These are phyloP conservation scores for Peromyscus californicus DNA, from an alignment of 2,113 vertebrate genomes.

Conservation along the genomic window DNA sequence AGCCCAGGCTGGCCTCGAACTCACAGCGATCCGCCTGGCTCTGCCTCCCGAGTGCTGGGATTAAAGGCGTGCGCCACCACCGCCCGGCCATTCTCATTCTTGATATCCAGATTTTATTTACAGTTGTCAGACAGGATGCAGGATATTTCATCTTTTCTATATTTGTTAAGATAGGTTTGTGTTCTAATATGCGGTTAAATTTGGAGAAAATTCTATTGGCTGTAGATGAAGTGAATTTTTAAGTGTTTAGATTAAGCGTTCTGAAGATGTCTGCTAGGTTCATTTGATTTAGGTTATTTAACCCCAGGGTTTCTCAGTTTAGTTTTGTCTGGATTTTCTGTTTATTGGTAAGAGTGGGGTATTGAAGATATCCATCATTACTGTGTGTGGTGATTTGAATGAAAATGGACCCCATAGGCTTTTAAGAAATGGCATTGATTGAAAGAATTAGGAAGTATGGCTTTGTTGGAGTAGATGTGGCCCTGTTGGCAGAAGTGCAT, in stretches of 20 bases:
- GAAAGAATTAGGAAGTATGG: neutral
- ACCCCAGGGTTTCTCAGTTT: neutral
- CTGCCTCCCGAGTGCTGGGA: too few species aligned
- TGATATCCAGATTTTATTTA: neutral
- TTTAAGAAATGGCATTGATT: neutral
- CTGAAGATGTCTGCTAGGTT: neutral
- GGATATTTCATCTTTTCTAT: neutral
- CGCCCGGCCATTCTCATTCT: neutral
- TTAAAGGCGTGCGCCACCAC: too few species aligned
- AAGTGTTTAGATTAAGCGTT: neutral
- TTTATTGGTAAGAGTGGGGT: neutral
- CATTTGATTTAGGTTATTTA: neutral
- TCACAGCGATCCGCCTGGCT: too few species aligned
- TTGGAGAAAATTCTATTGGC: neutral
- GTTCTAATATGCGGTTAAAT: neutral
- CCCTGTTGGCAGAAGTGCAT: too few species aligned
- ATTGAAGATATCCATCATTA: neutral
- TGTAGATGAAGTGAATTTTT: neutral
- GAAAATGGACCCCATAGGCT: neutral
- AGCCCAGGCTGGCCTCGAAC: too few species aligned
- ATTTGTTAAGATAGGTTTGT: neutral
- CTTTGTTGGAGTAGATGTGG: neutral
- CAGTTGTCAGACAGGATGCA: neutral
- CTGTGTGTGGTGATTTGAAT: neutral
- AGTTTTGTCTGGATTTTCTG: neutral